Percentiles rank a stretch among this genome's conserved stretches.
These are phyloP conservation scores for Pteronotus mesoamericanus DNA, from an alignment of 2,797 vertebrate genomes.

Conservation along the genomic window DNA sequence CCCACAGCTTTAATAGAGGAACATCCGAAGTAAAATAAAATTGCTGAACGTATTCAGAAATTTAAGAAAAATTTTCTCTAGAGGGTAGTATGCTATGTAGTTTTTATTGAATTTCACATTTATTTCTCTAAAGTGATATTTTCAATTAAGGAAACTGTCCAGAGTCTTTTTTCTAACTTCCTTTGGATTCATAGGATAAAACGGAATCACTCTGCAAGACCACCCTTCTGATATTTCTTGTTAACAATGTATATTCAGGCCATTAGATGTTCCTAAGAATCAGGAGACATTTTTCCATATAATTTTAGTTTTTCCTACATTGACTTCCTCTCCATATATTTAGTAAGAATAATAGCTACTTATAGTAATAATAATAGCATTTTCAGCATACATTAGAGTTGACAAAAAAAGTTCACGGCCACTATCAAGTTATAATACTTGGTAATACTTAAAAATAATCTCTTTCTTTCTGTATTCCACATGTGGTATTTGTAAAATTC, in stretches of 20 bases:
- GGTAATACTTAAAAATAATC: background rate
- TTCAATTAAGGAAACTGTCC: background rate
- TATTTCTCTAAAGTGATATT: slow-evolving; percentile 31
- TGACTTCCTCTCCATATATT: background rate
- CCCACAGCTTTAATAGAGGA: slow-evolving; percentile 43
- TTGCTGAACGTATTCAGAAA: background rate
- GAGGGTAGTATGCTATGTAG: background rate
- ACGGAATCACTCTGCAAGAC: background rate
- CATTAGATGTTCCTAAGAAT: background rate
- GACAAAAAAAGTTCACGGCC: background rate
- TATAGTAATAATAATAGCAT: background rate
- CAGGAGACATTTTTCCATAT: background rate
- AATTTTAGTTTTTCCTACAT: slow-evolving; percentile 1
- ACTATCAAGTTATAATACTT: slow-evolving; percentile 25
- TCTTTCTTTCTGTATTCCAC: slow-evolving; percentile 5
- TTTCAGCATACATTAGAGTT: background rate
- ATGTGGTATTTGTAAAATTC: slow-evolving; percentile 1
- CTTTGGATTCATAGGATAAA: slow-evolving; percentile 1
- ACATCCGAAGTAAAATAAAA: slow-evolving; percentile 16
- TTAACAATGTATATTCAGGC: background rate
- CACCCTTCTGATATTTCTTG: background rate
- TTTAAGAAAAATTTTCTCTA: background rate
- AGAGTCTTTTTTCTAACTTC: background rate
- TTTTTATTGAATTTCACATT: slow-evolving; percentile 34
- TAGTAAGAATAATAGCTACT: background rate